These are phyloP conservation scores for Protobothrops mucrosquamatus DNA, from an alignment of 2,113 vertebrate species.

Conservation along the genomic window DNA sequence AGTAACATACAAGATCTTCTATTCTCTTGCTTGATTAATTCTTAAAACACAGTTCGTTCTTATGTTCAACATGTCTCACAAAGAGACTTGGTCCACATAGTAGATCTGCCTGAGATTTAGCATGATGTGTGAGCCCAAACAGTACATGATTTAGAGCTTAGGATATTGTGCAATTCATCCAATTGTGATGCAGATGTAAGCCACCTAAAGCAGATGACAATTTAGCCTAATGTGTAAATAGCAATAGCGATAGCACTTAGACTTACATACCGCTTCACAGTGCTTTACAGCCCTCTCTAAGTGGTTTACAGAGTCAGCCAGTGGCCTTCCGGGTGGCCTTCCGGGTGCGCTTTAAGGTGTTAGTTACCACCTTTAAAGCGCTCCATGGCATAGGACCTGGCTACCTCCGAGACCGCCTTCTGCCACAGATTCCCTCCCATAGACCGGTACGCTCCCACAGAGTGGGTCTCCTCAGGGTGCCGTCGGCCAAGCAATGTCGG, in stretches of 20 bases:
- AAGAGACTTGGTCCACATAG: neutral
- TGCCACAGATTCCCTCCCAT: no score
- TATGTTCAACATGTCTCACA: neutral
- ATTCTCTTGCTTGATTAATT: neutral
- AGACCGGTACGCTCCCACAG: no score
- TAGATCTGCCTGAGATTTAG: neutral
- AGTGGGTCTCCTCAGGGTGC: no score
- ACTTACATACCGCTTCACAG: neutral
- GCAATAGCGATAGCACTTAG: neutral
- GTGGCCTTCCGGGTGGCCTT: no score
- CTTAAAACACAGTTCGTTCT: neutral
- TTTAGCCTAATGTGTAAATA: neutral
- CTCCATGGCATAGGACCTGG: no score
- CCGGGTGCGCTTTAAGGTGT: no score
- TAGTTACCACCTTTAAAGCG: no score
- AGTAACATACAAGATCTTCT: neutral
- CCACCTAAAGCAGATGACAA: neutral
- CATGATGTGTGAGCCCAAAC: neutral
- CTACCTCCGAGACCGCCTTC: no score
- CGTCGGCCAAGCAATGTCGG: no score
- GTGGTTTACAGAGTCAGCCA: neutral
- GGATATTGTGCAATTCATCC: neutral
- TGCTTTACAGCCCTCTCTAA: neutral
- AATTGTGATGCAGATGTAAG: neutral
- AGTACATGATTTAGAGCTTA: neutral